Evolutionary conservation across 2,888 invertebrate genomes (phyloP).

Genomic region (Synanthedon vespiformis): DNA sequence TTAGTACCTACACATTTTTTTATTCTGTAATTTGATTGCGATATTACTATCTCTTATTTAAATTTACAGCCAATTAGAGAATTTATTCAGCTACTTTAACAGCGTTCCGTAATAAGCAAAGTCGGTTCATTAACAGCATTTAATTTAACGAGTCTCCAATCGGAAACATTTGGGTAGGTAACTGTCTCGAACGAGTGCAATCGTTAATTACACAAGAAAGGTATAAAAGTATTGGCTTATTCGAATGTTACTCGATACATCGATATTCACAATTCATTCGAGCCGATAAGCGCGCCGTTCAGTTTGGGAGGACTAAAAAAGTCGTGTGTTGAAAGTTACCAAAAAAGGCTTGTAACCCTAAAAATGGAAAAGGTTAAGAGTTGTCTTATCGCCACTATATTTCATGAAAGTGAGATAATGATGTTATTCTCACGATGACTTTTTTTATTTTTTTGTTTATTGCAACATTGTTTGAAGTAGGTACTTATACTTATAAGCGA

Average conservation of each 20-base stretch:
- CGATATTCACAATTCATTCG: constrained; percentile 18
- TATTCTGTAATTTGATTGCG: not conserved
- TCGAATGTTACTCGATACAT: constrained; percentile 21
- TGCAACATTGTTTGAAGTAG: not conserved
- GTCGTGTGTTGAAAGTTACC: constrained; percentile 13
- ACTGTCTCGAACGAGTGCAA: constrained; percentile 31
- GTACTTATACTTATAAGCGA: not conserved
- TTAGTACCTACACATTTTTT: too few species aligned
- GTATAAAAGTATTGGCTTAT: constrained; percentile 27
- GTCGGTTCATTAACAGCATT: constrained; percentile 17
- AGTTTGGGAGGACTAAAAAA: constrained; percentile 8
- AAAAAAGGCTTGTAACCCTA: constrained; percentile 20
- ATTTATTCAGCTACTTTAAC: constrained; percentile 13
- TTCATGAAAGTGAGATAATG: constrained; percentile 12
- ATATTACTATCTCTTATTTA: constrained; percentile 11
- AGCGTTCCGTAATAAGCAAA: not conserved
- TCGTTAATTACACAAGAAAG: constrained; percentile 33
- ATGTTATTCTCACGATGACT: not conserved
- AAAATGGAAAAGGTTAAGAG: constrained; percentile 23
- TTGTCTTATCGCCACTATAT: constrained; percentile 29
- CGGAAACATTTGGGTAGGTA: constrained; percentile 31
- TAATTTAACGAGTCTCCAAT: constrained; percentile 31
- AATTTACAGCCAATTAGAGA: constrained; percentile 19
- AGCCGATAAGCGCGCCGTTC: constrained; percentile 14
- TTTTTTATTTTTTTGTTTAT: not conserved